Percentiles rank a stretch among this genome's conserved stretches.
phyloP scores from a whole-genome alignment of 1,140 invertebrate species.

The Zaprionus gabonicus region DNA sequence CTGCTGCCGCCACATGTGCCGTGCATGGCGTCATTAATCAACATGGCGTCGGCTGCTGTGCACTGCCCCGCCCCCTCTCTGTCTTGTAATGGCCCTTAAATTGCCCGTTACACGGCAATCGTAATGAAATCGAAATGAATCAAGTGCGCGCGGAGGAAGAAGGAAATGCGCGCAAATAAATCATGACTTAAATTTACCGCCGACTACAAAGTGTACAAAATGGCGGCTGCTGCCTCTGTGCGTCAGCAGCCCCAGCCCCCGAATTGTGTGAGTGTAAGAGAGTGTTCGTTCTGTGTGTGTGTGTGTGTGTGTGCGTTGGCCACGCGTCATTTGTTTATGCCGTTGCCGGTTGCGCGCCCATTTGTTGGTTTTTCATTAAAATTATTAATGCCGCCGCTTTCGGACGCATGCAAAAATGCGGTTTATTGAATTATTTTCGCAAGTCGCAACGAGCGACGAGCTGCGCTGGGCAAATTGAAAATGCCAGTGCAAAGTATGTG shows the following conservation, averaged over 20 bases:
- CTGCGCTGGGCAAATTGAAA: constrained; percentile 4
- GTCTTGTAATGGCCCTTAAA: constrained; percentile 48
- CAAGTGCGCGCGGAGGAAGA: neutral
- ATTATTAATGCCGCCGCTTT: constrained; percentile 23
- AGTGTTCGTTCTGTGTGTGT: too few species aligned
- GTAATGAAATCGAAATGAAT: constrained; percentile 70
- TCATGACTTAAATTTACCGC: constrained; percentile 63
- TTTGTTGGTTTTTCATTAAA: constrained; percentile 48
- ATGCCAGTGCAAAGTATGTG: constrained; percentile 34
- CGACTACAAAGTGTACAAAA: constrained; percentile 42
- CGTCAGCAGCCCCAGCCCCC: constrained; percentile 35
- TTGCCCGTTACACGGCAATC: constrained; percentile 66
- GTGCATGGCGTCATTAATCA: constrained; percentile 71
- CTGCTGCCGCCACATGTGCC: constrained; percentile 40
- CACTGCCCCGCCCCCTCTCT: too few species aligned
- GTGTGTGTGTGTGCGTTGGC: neutral
- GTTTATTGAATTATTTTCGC: constrained; percentile 57
- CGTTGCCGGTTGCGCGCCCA: neutral
- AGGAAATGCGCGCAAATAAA: constrained; percentile 69
- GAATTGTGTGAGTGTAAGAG: too few species aligned
- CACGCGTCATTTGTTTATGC: constrained; percentile 39
- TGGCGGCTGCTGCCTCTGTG: constrained; percentile 36
- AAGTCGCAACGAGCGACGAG: neutral
- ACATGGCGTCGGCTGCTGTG: constrained; percentile 32
- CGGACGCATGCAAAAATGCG: constrained; percentile 36